Evolutionary conservation across 2,888 invertebrate species (phyloP).

Genomic region (Synanthedon formicaeformis): DNA sequence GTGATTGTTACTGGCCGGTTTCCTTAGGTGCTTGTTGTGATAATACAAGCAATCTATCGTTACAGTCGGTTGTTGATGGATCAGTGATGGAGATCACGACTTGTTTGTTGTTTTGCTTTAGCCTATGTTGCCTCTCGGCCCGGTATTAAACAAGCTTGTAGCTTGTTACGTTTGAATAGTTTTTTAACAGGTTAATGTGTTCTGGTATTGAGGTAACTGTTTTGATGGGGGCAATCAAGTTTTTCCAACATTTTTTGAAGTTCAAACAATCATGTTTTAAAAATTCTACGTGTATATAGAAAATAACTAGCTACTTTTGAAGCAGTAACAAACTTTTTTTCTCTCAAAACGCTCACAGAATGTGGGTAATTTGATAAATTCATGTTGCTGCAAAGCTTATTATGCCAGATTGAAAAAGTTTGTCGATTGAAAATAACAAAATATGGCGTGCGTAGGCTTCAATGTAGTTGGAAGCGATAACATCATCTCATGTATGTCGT

Average conservation of each 20-base stretch:
- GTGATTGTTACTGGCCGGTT: slow-evolving; percentile 36
- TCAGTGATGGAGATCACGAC: slow-evolving; percentile 62
- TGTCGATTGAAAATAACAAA: slow-evolving; percentile 24
- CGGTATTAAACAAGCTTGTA: slow-evolving; percentile 28
- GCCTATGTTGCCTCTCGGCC: slow-evolving; percentile 45
- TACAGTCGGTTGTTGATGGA: slow-evolving; percentile 52
- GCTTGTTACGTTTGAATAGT: slow-evolving; percentile 57
- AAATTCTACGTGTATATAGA: too few relatives aligned
- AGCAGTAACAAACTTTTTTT: too few relatives aligned
- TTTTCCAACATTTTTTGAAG: too few relatives aligned
- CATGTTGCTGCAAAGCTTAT: too few relatives aligned
- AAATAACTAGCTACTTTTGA: too few relatives aligned
- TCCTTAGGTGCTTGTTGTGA: slow-evolving; percentile 48
- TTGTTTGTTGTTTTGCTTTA: slow-evolving; percentile 55
- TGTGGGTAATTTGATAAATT: too few relatives aligned
- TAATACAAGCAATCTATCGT: slow-evolving; percentile 62
- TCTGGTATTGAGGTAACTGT: too few relatives aligned
- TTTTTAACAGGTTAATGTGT: slow-evolving; percentile 45
- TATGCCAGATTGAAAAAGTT: background rate
- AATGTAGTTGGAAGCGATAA: slow-evolving; percentile 38
- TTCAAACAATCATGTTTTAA: too few relatives aligned
- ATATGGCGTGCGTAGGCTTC: slow-evolving; percentile 51
- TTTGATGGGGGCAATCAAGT: too few relatives aligned
- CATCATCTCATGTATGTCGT: slow-evolving; percentile 43
- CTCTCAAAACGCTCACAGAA: too few relatives aligned